A percentile compares a stretch with the other conserved stretches of the same genome.
Conservation (phyloP, 37 sponge, comb jelly and placozoan species). For the Ephydatia muelleri region DNA sequence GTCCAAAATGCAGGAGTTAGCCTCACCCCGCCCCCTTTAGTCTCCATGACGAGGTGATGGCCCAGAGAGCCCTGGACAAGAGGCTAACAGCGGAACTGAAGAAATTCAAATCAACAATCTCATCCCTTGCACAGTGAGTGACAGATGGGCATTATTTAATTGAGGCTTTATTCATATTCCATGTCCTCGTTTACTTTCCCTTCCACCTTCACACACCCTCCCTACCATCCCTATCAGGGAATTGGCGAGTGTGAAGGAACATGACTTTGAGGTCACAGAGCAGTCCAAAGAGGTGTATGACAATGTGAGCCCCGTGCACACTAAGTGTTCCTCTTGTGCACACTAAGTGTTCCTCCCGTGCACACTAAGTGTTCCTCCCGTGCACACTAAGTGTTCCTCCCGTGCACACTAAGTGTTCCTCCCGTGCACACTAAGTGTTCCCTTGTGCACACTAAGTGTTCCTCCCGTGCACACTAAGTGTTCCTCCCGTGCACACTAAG, state of each 20-base stretch:
- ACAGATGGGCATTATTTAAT: background rate
- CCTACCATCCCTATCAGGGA: conserved; percentile 53
- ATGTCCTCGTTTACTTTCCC: background rate
- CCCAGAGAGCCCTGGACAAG: conserved; percentile 92
- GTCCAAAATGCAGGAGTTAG: background rate
- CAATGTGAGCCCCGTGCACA: conserved; percentile 40
- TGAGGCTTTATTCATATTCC: no score
- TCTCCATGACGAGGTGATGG: conserved; percentile 92
- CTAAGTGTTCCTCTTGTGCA: no score
- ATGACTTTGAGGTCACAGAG: conserved; percentile 64
- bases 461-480: no score
- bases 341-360: no score
- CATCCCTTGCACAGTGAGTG: conserved; percentile 74
- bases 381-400: no score
- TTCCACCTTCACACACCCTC: background rate
- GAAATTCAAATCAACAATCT: conserved; percentile 71
- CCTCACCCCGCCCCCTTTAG: conserved; percentile 18
- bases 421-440: no score
- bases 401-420: no score
- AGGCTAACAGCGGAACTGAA: conserved; percentile 82
- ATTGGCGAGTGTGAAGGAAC: conserved; percentile 70
- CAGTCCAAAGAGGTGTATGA: conserved; percentile 67
- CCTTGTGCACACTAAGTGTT: no score
- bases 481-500: no score
- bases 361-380: no score